phyloP scores from a whole-genome alignment of 2,797 vertebrate genomes.

The Rhynchotus rufescens region DNA sequence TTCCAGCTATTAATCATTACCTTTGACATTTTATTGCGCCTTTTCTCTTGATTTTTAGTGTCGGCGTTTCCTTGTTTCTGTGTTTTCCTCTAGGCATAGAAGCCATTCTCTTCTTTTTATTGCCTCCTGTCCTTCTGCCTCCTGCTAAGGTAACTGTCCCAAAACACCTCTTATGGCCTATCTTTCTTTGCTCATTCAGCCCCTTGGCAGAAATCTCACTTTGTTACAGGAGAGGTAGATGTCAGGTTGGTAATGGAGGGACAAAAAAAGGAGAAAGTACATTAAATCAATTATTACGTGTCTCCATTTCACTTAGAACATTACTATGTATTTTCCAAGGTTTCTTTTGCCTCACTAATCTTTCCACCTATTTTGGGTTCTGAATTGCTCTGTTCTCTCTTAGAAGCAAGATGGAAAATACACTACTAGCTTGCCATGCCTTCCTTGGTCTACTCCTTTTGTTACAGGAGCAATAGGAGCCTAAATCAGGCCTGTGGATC shows the following conservation, averaged over 20 bases:
- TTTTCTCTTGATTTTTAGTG: background rate
- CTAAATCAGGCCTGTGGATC: background rate
- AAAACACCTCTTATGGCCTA: background rate
- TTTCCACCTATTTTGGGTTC: background rate
- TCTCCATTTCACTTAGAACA: background rate
- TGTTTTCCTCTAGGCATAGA: background rate
- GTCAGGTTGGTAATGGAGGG: no score
- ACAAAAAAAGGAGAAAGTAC: background rate
- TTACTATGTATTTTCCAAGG: no score
- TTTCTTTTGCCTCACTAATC: background rate
- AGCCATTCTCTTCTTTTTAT: background rate
- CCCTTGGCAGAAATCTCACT: background rate
- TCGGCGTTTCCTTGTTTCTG: background rate
- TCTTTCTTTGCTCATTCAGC: background rate
- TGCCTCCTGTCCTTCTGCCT: background rate
- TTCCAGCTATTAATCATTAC: background rate
- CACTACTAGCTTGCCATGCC: background rate
- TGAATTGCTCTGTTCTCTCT: background rate
- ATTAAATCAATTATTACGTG: background rate
- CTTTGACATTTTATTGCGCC: background rate
- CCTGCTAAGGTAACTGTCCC: background rate
- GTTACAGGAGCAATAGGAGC: background rate
- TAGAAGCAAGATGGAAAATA: background rate
- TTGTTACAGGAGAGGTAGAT: background rate
- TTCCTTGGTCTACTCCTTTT: background rate